These are phyloP conservation scores for Phenganax subtilis DNA, from an alignment of 92 coral and sea anemone species.

Conservation along the genomic window DNA sequence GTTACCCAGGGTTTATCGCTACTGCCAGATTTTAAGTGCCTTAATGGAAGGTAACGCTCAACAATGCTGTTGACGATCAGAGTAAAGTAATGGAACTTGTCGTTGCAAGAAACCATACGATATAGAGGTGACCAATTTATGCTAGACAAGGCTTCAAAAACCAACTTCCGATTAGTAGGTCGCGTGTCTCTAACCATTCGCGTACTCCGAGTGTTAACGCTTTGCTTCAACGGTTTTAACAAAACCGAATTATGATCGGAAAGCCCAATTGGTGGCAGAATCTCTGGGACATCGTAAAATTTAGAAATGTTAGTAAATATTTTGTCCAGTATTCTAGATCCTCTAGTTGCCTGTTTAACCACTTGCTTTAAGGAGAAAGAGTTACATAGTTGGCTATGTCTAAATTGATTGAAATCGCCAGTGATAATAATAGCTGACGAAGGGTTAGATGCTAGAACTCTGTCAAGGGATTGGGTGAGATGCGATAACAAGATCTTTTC, in stretches of 20 bases:
- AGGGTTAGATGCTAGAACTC: too few relatives aligned
- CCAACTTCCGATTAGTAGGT: neutral
- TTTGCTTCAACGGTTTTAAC: neutral
- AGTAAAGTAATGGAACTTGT: neutral
- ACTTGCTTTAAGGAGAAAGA: slow-evolving; percentile 16
- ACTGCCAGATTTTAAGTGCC: neutral
- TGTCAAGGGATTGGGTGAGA: too few relatives aligned
- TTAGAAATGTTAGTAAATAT: neutral
- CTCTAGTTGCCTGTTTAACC: slow-evolving; percentile 15
- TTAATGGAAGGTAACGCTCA: slow-evolving; percentile 4
- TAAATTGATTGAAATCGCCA: neutral
- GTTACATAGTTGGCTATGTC: slow-evolving; percentile 1
- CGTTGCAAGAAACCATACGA: neutral
- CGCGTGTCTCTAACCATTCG: slow-evolving; percentile 5
- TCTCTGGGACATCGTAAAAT: neutral
- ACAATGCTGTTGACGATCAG: neutral
- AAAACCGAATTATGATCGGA: slow-evolving; percentile 1
- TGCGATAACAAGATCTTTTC: too few relatives aligned
- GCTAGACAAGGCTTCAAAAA: neutral
- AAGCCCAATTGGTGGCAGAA: slow-evolving; percentile 5
- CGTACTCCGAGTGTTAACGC: neutral
- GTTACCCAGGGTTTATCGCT: slow-evolving; percentile 38
- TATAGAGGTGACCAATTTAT: slow-evolving; percentile 11
- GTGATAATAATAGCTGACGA: too few relatives aligned
- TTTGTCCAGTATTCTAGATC: slow-evolving; percentile 15